phyloP scores from a whole-genome alignment of 2,113 vertebrate species.

The Entomyzon cyanotis region DNA sequence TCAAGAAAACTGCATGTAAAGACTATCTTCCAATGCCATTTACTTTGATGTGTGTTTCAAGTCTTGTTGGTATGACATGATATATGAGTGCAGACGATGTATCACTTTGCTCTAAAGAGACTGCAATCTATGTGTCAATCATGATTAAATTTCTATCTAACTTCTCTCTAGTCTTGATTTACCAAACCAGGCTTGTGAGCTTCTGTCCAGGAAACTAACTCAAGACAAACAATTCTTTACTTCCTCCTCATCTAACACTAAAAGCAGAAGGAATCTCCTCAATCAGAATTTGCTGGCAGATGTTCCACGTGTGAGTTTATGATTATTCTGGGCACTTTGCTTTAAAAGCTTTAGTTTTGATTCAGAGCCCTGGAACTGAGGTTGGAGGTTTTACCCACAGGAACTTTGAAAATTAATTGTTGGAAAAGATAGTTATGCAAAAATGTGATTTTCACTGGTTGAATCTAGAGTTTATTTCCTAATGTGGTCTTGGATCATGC shows the following conservation, averaged over 20 bases:
- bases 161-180: constrained; percentile 8
- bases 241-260: not conserved
- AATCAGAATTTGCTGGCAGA: not conserved
- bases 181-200: not conserved
- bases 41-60: not conserved
- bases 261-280: not conserved
- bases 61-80: not conserved
- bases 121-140: constrained; percentile 14
- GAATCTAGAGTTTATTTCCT: not conserved
- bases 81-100: not conserved
- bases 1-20: not conserved
- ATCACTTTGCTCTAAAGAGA: constrained; percentile 10
- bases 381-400: not conserved
- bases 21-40: not conserved
- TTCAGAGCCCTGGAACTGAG: not conserved
- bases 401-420: not conserved
- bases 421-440: not conserved
- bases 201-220: not conserved
- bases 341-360: not conserved
- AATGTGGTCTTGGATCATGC: not conserved
- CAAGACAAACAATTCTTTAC: not conserved
- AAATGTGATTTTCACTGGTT: not conserved
- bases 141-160: constrained; percentile 14
- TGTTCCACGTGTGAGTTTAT: not conserved
- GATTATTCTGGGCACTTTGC: not conserved